Evolutionary conservation across 2,113 vertebrate species (phyloP).

Genomic region (Thermophis baileyi): DNA sequence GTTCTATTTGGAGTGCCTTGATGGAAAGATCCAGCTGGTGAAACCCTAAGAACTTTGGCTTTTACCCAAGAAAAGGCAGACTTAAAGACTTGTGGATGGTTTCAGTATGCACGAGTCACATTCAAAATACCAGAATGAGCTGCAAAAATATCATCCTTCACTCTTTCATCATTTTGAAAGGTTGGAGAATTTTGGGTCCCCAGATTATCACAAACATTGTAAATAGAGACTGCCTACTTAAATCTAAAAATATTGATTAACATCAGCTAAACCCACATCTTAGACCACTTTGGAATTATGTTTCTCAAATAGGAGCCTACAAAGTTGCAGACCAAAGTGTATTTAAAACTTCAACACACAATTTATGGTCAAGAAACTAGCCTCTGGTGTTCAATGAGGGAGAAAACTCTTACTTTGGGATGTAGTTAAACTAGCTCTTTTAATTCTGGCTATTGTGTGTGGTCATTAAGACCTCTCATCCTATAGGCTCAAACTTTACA

Average conservation of each 20-base stretch:
- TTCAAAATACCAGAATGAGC: neutral
- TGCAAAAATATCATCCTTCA: neutral
- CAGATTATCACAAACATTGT: neutral
- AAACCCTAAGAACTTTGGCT: constrained; percentile 14
- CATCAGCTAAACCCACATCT: neutral
- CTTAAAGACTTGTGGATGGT: neutral
- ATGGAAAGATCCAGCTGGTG: constrained; percentile 30
- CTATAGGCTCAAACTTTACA: neutral
- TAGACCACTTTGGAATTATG: neutral
- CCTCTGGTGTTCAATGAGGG: neutral
- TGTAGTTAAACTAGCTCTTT: neutral
- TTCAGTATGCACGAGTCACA: neutral
- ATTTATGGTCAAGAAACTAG: neutral
- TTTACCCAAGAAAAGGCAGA: constrained; percentile 10
- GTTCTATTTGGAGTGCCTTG: constrained; percentile 14
- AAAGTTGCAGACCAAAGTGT: neutral
- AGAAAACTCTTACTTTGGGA: neutral
- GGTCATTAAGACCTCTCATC: neutral
- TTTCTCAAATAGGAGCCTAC: neutral
- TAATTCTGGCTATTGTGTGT: neutral
- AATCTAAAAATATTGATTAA: neutral
- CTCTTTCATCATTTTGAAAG: neutral
- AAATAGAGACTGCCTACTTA: neutral
- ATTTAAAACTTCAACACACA: neutral
- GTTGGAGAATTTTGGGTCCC: neutral